Percentiles rank a stretch among this genome's conserved stretches.
phyloP scores from a whole-genome alignment of 2,797 vertebrate species.

The Eurystomus glaucurus region DNA sequence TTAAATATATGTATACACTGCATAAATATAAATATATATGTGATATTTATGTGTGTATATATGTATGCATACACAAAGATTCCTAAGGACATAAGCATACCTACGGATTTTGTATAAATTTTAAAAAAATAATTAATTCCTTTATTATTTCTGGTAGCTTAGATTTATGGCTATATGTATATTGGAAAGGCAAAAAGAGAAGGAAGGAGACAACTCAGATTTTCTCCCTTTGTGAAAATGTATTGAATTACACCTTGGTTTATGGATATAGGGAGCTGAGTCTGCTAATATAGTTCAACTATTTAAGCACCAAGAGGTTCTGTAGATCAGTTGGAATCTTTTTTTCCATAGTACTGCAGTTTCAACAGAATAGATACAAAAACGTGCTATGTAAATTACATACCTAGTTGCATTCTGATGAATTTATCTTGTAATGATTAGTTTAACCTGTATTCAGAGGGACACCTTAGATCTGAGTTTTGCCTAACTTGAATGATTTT shows the following conservation, averaged over 20 bases:
- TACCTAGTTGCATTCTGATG: not conserved
- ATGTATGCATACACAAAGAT: not conserved
- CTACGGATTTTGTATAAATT: not conserved
- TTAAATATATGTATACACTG: not conserved
- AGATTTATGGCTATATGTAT: not conserved
- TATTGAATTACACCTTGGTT: not conserved
- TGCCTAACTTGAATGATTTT: not conserved
- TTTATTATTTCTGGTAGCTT: not conserved
- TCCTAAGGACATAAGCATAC: rapidly evolving
- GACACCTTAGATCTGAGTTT: not conserved
- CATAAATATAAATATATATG: not conserved
- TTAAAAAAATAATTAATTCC: rapidly evolving
- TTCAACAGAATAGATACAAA: not conserved
- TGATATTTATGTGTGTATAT: not conserved
- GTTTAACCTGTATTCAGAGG: not conserved
- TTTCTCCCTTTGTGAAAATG: not conserved
- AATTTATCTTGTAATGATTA: not conserved
- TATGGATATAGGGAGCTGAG: rapidly evolving
- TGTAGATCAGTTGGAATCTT: not conserved
- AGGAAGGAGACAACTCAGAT: not conserved
- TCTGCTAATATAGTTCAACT: not conserved
- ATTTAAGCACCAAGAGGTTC: not conserved
- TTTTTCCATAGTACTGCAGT: not conserved
- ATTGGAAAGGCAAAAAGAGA: not conserved
- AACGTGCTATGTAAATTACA: rapidly evolving